Base-by-base conservation (phyloP, 2,888 invertebrate species). In the Troides aeacus region DNA sequence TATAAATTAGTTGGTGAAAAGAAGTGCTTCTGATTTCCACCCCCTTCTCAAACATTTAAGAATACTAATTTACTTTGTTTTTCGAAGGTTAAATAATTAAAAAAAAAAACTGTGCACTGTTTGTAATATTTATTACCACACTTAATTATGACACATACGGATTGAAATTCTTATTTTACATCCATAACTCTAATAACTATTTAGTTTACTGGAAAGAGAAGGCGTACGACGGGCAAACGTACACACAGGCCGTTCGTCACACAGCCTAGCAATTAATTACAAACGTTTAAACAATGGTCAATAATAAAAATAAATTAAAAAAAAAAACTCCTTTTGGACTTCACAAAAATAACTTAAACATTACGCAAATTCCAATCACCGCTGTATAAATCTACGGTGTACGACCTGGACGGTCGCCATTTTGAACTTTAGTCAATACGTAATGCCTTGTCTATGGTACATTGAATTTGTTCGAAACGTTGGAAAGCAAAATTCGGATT, bases 121-220 rank as follows among this genome's bases (percentile, higher is more conserved):
- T 83, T 82, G 79, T 76, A 76, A 76, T 85, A 88, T 87, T 87
- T 80, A 78, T 86, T 84, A 90, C 85, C 88, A 90, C 87, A 86
- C 78, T 78, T 81, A 89, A 87, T 75, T 89, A 91, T 91, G 89
- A 91, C 90, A 91, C 91, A 84, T 84, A 85, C 79, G 84, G 82
- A 85, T 85, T 88, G 86, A 83, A 85, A 83, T 87, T 77, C 86
- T 87, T 89, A 89, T 72, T 79, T 80, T 84, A 87, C 82, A 83
- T 79, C 83, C 78, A 79, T 72, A 73, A 75, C 84, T 87, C 85
- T 84, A 84, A 85, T 83, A 84, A 80, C 23, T 57, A 67, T 82
- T 78, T 77, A 78, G 74, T 75, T 76, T 78, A 81, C 72, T 81
- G 82, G 81, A 83, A 84, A 85, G 78, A 84, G 77, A 76, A 78